A percentile compares a stretch with the other conserved stretches of the same genome.
Evolutionary conservation across 1,140 invertebrate genomes (phyloP).

Genomic region (Bombus picipes): DNA sequence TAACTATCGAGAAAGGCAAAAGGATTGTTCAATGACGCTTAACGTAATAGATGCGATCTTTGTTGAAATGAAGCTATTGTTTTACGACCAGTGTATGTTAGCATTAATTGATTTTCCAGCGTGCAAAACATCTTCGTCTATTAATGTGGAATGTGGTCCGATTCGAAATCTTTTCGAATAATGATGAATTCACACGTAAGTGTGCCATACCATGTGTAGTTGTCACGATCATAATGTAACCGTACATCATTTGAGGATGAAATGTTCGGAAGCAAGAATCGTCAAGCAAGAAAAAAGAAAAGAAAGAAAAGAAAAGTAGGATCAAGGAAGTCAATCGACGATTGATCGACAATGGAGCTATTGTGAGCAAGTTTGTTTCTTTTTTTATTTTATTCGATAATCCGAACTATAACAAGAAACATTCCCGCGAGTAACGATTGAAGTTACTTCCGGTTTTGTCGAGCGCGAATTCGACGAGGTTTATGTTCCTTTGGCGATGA

Average conservation of each 20-base stretch:
- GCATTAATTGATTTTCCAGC: conserved; percentile 6
- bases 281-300: not conserved
- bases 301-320: not conserved
- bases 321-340: not conserved
- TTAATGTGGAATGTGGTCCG: conserved; percentile 41
- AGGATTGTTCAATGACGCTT: conserved; percentile 30
- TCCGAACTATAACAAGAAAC: conserved; percentile 48
- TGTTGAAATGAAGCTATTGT: conserved; percentile 20
- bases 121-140: conserved; percentile 44
- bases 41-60: conserved; percentile 15
- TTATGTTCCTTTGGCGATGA: not conserved
- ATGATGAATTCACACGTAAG: conserved; percentile 36
- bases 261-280: conserved; percentile 32
- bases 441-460: conserved; percentile 49
- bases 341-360: conserved; percentile 32
- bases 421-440: conserved; percentile 53
- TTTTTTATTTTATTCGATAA: conserved; percentile 38
- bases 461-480: conserved; percentile 47
- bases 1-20: conserved; percentile 29
- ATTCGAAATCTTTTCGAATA: conserved; percentile 19
- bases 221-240: conserved; percentile 56
- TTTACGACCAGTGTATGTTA: conserved; percentile 29
- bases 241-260: conserved; percentile 56
- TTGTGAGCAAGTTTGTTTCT: conserved; percentile 43
- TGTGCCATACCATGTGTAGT: conserved; percentile 65